Evolutionary conservation across 1,140 invertebrate genomes (phyloP), one percentile per base, ranked within the genome.

Genomic region (Palaemon carinicauda): DNA sequence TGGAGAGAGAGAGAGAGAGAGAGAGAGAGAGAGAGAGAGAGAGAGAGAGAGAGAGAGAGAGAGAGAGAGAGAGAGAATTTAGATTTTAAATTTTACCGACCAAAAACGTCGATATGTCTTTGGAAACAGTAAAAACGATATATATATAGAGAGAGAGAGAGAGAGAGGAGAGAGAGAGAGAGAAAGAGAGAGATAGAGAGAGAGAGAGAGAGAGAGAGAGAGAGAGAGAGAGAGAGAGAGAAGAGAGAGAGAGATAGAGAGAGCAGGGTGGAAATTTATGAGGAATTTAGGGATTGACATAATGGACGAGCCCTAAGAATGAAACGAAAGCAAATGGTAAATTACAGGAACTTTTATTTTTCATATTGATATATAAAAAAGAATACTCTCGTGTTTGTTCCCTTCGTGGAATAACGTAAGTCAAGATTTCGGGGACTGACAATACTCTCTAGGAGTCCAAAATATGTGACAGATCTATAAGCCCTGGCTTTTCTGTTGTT

Each of bases 21-120:
- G 60, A 24, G n/a, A 69, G 60, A 24, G 60, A 69, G 60, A 17
- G 60, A 69, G n/a, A 65, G 60, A 24, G 60, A 65, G 60, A 65
- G n/a, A 65, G 60, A 65, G n/a, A 65, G 60, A 65, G 60, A 65
- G 60, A 65, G 60, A 65, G 60, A 65, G 60, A 65, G 60, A 65
- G n/a, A 65, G 12, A 24, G 60, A 24, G 60, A 24, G 60, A 65
- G 12, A 65, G 60, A 65, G 12, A 65, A n/a, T 27, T 24, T 21
- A 3, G 14, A 14, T 3, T 3, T 27, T 12, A 69, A 24, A 27
- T 3, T 3, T 12, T 14, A 29, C 1, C 1, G 17, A 7, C 7
- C 10, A 60, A 3, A 60, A 24, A 60, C 19, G 21, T 19, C 3
- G 14, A 60, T 3, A 60, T 19, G 21, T 19, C 19, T 5, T 60